Base-by-base conservation (phyloP, 2,888 invertebrate species). In the Netelia melanura region DNA sequence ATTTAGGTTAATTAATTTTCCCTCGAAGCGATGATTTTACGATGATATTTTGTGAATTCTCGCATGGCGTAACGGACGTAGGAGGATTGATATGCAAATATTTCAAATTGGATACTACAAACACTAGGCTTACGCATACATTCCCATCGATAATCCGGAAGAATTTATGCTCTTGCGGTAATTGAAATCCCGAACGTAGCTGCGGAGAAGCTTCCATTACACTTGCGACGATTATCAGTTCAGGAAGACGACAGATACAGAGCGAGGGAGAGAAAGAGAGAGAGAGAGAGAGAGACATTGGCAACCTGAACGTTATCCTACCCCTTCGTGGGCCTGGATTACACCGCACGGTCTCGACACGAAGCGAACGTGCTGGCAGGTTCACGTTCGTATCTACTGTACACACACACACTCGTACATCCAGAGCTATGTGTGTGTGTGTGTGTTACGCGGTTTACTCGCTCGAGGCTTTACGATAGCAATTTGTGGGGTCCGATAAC, bases 401-500 rank as follows among this genome's bases (percentile, higher is more conserved):
- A 48, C 17, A 54, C 54, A 54, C 54, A 54, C 54, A 54, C 3
- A 54, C 54, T 68, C 30, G 6, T 44, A 61, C 44, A 68, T 30
- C 17, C 17, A 54, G 54, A 5, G 5, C 17, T 71, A 56, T 62
- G 56, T 25, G 25, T 25, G 25, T 25, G 25, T 25, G 1, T 25
- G 25, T 25, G 25, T 25, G 43, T n/a, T 17, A 23, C 67, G 25
- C 38, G 23, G 17, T 80, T 38, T 56, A 54, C 30, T 17, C 52
- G 58, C 72, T 21, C 58, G 58, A 48, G 67, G 62, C 68, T 81
- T 74, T 75, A 75, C 75, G 75, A 75, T 54, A 38, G 62, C 75
- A 81, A 70, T 81, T 81, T 81, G 68, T 81, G 43, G 74, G 68
- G 54, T 81, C 68, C 75, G 81, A 81, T 81, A 81, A 67, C 81